Evolutionary conservation across 35 echinoderm and acorn worm genomes (phyloP).

Genomic region (Nesometra sesokonis): DNA sequence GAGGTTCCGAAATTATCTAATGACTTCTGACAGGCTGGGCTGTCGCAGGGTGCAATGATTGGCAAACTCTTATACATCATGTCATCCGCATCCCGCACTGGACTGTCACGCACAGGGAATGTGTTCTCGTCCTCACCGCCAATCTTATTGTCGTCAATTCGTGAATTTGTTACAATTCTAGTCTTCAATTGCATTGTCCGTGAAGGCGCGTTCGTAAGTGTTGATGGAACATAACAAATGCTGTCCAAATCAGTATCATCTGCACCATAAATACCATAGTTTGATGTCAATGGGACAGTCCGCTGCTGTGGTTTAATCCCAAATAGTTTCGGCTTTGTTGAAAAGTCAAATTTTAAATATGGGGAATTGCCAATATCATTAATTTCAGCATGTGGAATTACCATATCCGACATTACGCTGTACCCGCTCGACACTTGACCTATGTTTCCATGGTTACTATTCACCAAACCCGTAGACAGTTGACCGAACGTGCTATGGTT

Average conservation of each 20-base stretch:
- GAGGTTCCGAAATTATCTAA: neutral
- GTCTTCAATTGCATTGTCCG: neutral
- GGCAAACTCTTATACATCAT: neutral
- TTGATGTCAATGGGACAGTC: neutral
- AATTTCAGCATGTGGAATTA: neutral
- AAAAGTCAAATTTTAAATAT: neutral
- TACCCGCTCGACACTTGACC: neutral
- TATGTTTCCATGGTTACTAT: neutral
- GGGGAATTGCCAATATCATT: neutral
- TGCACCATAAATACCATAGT: neutral
- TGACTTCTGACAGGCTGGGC: neutral
- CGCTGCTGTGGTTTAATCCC: neutral
- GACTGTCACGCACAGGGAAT: neutral
- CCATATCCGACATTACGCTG: neutral
- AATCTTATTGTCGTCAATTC: neutral
- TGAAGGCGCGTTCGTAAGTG: neutral
- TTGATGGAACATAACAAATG: neutral
- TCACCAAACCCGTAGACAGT: neutral
- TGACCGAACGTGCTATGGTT: neutral
- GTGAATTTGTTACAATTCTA: neutral
- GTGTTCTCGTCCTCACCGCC: neutral
- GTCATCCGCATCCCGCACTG: neutral
- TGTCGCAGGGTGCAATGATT: neutral
- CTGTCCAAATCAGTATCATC: neutral
- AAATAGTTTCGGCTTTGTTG: neutral